A percentile compares a stretch with the other conserved stretches of the same genome.
Evolutionary conservation across 2,797 vertebrate species (phyloP).

Genomic region (Pogonophryne albipinna): DNA sequence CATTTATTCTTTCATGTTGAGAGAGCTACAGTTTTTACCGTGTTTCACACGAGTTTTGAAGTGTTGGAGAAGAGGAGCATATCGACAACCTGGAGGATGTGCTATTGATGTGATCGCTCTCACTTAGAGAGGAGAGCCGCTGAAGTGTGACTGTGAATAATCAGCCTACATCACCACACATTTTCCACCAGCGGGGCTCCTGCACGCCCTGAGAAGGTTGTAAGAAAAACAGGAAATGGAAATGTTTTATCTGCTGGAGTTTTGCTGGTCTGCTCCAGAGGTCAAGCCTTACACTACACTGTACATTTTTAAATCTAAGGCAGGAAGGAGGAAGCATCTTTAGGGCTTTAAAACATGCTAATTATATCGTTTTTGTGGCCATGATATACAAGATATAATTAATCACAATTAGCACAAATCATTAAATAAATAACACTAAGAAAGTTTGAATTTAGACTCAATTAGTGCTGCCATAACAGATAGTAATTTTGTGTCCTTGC

Average conservation of each 20-base stretch:
- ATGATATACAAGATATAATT: neutral
- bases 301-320: neutral
- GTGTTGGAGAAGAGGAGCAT: conserved; percentile 43
- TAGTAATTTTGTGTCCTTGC: too few relatives aligned
- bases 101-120: conserved; percentile 77
- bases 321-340: neutral
- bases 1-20: conserved; percentile 27
- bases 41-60: conserved; percentile 38
- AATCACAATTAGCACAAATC: neutral
- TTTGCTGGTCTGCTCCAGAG: conserved; percentile 10
- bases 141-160: conserved; percentile 77
- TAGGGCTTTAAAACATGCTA: neutral
- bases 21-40: conserved; percentile 32
- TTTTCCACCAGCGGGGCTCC: conserved; percentile 53
- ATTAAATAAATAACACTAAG: neutral
- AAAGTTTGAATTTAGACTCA: too few relatives aligned
- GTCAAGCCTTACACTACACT: conserved; percentile 9
- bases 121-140: conserved; percentile 62
- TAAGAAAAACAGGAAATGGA: conserved; percentile 51
- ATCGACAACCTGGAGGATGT: conserved; percentile 70
- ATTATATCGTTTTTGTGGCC: too few relatives aligned
- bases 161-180: conserved; percentile 57
- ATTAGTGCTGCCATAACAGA: too few relatives aligned
- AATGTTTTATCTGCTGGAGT: conserved; percentile 52
- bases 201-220: conserved; percentile 37